A percentile compares a stretch with the other conserved stretches of the same genome.
Conservation (phyloP, 2,797 vertebrate species). For the Poliocrania exsul region DNA sequence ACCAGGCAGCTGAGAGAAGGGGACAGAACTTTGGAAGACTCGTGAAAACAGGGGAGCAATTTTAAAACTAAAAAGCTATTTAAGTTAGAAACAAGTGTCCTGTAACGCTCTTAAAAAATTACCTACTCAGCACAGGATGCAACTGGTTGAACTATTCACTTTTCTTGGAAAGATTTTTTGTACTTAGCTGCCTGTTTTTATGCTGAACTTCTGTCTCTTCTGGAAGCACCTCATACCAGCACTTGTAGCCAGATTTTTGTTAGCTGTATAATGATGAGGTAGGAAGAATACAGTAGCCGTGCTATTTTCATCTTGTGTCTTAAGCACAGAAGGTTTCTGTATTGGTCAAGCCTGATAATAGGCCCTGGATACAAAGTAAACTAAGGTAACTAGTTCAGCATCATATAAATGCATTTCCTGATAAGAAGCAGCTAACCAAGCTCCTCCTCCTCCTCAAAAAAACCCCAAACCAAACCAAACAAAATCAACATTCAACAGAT, state of each 20-base stretch:
- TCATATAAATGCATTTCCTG: neutral
- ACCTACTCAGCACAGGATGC: neutral
- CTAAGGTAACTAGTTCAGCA: neutral
- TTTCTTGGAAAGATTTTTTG: neutral
- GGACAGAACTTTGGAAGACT: neutral
- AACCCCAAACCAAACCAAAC: no score
- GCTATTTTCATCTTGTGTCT: neutral
- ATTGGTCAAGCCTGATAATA: neutral
- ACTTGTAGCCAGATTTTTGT: neutral
- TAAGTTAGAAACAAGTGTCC: neutral
- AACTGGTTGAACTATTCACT: neutral
- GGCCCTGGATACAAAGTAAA: neutral
- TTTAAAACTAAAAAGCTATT: neutral
- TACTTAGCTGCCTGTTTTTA: neutral
- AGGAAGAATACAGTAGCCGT: neutral
- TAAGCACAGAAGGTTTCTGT: neutral
- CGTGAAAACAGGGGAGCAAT: neutral
- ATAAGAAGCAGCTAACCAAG: neutral
- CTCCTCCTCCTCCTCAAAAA: neutral
- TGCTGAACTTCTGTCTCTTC: neutral
- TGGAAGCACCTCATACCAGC: neutral
- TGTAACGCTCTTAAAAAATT: neutral
- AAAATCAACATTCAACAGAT: neutral
- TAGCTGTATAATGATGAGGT: rapidly evolving
- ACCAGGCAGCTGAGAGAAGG: neutral